Base-by-base conservation (phyloP, 2,797 vertebrate genomes). In the Enteromius viviparus region DNA sequence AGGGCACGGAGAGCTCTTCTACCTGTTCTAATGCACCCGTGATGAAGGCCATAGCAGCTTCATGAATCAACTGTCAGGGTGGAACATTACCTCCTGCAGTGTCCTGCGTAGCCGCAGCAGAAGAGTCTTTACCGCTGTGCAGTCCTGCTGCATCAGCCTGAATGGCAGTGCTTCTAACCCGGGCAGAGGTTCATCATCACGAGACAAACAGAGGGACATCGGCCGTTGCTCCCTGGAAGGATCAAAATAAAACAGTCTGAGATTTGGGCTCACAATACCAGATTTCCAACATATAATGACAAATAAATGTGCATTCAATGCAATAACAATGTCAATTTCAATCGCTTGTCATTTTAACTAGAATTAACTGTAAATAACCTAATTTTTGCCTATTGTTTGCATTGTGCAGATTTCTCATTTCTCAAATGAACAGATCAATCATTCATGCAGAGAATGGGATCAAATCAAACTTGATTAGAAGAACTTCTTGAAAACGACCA, bases 131-230 rank as follows among this genome's bases (percentile, higher is more conserved):
- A 99, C 96, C 64, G 97, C 95, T 1, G 97, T 98, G 87, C 98
- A 99, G 90, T 99, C 98, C 87, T 99, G 97, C 87, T 98, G 93
- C 97, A 99, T 98, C 91, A 98, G 26, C 89, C 97, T 93, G 87
- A 98, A 95, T 0, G 97, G 97, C 88, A 99, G 90, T 32, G 96
- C 93, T 89, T 99, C 98, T 71, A 97, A 89, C 47, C 96, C 96
- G 0, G 89, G 87, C 66, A 94, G 93, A 0, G 92, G 91, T 87
- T 99, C 97, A 40, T 98, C 98, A 60, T 96, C 93, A 58, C 92
- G 92, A 83, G 91, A 88, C 40, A 95, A 90, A 71, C 84, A 88
- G 71, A 91, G 87, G 17, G 78, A 89, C 94, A 86, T 90, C 82
- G 90, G 92, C 72, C 94, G 94, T 23, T 91, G 81, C 68, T 98